Conservation (phyloP, 2,888 invertebrate genomes). For the Ptilodon capucinus region DNA sequence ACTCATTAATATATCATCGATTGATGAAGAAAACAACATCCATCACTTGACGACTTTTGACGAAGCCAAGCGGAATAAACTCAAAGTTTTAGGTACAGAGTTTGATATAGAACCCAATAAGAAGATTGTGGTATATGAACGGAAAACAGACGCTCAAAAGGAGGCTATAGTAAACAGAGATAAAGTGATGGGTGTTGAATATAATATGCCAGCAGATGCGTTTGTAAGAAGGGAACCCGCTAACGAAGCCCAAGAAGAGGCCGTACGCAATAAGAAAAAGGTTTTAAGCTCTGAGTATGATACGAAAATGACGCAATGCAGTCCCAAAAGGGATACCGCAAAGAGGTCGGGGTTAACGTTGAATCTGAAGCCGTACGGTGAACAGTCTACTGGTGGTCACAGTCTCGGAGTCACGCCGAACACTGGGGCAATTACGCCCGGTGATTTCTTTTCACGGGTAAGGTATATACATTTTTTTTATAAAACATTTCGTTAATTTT, state of each 20-base stretch:
- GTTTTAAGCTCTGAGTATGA: constrained; percentile 49
- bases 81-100: constrained; percentile 62
- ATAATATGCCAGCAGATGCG: constrained; percentile 63
- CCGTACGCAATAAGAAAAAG: constrained; percentile 58
- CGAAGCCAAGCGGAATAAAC: constrained; percentile 65
- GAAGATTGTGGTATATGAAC: constrained; percentile 29
- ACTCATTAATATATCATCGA: constrained; percentile 32
- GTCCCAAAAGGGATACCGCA: constrained; percentile 37
- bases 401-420: constrained; percentile 48
- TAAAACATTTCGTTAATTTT: too few species aligned
- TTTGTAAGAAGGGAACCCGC: constrained; percentile 46
- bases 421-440: constrained; percentile 62
- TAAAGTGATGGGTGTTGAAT: constrained; percentile 84
- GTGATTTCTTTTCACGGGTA: constrained; percentile 68
- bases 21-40: constrained; percentile 62
- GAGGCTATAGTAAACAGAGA: constrained; percentile 84
- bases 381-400: constrained; percentile 21
- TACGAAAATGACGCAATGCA: constrained; percentile 15
- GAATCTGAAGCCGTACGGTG: constrained; percentile 67
- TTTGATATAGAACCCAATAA: constrained; percentile 37
- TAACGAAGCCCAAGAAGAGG: constrained; percentile 68
- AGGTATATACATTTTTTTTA: too few species aligned
- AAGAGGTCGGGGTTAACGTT: constrained; percentile 62
- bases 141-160: constrained; percentile 75
- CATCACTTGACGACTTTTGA: constrained; percentile 46